A percentile compares a stretch with the other conserved stretches of the same genome.
These are phyloP conservation scores for Thamnophis sirtalis DNA, from an alignment of 2,113 vertebrate genomes.

Conservation along the genomic window DNA sequence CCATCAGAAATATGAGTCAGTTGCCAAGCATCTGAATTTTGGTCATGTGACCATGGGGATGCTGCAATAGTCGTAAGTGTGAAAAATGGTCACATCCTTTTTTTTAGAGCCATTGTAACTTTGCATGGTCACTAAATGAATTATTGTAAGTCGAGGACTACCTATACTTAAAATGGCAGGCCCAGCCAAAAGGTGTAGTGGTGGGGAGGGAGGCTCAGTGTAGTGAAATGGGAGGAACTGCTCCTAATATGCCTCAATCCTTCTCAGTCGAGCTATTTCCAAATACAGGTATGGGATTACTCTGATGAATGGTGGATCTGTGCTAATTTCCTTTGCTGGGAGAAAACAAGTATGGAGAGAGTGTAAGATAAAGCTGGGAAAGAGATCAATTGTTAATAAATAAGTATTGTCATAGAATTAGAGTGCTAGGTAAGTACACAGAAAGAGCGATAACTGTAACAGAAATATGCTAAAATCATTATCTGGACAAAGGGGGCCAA, in stretches of 20 bases:
- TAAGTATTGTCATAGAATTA: background rate
- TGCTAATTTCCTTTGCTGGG: background rate
- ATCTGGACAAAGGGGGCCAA: background rate
- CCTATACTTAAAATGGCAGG: background rate
- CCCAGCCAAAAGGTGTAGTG: background rate
- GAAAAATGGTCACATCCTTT: background rate
- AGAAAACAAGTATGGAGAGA: background rate
- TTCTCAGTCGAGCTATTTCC: background rate
- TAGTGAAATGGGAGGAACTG: background rate
- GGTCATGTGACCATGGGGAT: background rate
- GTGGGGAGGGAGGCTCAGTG: background rate
- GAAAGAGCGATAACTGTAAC: background rate
- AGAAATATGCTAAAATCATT: background rate
- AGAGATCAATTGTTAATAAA: background rate
- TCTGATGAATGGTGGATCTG: background rate
- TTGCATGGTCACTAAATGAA: background rate
- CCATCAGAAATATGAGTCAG: background rate
- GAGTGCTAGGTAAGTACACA: background rate
- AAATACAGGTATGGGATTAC: background rate
- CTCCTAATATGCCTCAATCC: background rate
- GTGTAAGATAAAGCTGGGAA: background rate
- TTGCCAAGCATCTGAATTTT: background rate
- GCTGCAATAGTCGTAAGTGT: too few relatives aligned
- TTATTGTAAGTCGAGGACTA: background rate
- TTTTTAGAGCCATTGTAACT: background rate